A percentile compares a stretch with the other conserved stretches of the same genome.
phyloP scores from a whole-genome alignment of 2,888 invertebrate genomes.

The Scotopteryx bipunctaria region DNA sequence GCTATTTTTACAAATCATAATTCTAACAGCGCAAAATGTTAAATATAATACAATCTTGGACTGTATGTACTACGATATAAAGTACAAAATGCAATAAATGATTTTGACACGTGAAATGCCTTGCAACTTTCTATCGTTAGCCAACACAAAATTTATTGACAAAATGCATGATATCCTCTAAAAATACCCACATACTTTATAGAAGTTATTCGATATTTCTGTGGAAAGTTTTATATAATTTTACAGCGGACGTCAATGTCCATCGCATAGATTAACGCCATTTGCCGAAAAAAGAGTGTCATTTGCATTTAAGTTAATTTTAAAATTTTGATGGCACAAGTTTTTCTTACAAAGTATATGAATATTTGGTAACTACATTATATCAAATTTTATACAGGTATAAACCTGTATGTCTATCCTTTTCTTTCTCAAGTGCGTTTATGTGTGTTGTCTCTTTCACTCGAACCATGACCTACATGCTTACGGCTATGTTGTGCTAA shows the following conservation, averaged over 20 bases:
- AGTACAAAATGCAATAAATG: background rate
- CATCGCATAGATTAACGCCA: no score
- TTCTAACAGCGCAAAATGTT: background rate
- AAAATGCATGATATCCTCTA: background rate
- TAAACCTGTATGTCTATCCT: constrained; percentile 22
- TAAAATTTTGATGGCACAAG: no score
- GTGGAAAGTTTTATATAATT: no score
- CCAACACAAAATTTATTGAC: background rate
- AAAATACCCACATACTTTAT: background rate
- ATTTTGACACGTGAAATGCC: background rate
- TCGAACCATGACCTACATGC: constrained; percentile 71
- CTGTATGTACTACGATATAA: background rate
- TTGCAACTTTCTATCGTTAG: background rate
- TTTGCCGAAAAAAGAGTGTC: no score
- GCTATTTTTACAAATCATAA: no score
- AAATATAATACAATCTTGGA: no score
- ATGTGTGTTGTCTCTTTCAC: constrained; percentile 43
- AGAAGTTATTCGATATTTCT: no score
- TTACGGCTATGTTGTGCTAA: constrained; percentile 60
- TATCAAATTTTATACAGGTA: constrained; percentile 32
- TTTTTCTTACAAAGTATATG: constrained; percentile 7
- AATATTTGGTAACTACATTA: constrained; percentile 26
- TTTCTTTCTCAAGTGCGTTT: constrained; percentile 33
- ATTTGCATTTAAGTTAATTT: no score
- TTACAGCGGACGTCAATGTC: no score